Percentiles rank a stretch among this genome's conserved stretches.
Evolutionary conservation across 2,113 vertebrate genomes (phyloP).

Genomic region (Triplophysa dalaica): DNA sequence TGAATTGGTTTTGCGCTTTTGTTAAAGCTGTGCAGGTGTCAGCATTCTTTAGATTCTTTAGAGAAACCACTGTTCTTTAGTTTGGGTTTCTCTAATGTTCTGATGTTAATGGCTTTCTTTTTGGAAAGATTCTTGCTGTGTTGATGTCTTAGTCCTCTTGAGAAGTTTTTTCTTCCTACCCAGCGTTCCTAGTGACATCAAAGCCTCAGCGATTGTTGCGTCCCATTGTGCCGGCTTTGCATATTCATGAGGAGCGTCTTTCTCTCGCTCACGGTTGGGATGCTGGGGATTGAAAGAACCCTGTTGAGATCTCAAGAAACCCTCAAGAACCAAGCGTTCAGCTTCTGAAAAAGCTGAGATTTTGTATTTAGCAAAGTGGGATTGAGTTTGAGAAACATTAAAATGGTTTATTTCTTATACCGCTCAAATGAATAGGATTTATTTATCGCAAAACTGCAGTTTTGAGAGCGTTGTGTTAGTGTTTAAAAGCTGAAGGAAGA

Average conservation of each 20-base stretch:
- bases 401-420: no score
- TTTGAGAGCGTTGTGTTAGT: no score
- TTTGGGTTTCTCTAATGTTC: no score
- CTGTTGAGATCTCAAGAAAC: constrained; percentile 1
- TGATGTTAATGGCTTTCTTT: background rate
- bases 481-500: constrained; percentile 21
- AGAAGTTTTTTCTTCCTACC: constrained; percentile 55
- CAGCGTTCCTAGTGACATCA: constrained; percentile 65
- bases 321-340: constrained; percentile 15
- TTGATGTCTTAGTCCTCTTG: constrained; percentile 63
- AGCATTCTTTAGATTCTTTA: background rate
- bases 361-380: background rate
- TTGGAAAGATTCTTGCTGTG: constrained; percentile 58
- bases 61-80: background rate
- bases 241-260: constrained; percentile 68
- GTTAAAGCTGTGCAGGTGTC: no score
- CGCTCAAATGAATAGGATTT: no score
- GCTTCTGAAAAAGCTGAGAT: background rate
- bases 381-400: background rate
- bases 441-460: no score
- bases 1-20: no score
- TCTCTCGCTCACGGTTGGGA: constrained; percentile 51
- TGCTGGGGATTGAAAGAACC: constrained; percentile 33
- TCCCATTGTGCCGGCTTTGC: constrained; percentile 65
- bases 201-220: constrained; percentile 61